phyloP scores from a whole-genome alignment of 2,797 vertebrate genomes.

The Lagorchestes hirsutus region DNA sequence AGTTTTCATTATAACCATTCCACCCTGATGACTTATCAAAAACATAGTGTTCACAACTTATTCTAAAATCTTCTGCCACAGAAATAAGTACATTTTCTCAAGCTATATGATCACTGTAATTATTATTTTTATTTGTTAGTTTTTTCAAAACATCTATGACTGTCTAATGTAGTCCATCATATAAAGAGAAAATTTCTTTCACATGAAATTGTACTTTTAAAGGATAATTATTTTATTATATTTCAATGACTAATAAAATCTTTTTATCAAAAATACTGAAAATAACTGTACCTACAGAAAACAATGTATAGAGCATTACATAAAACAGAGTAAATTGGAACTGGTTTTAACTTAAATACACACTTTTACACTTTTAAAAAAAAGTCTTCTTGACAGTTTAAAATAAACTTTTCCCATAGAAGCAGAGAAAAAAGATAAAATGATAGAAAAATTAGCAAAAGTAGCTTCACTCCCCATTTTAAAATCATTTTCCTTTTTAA shows the following conservation, averaged over 20 bases:
- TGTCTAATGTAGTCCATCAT: background rate
- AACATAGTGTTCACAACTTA: conserved; percentile 78
- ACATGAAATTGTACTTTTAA: conserved; percentile 58
- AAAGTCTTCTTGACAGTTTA: conserved; percentile 56
- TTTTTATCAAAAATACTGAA: background rate
- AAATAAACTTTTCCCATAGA: conserved; percentile 52
- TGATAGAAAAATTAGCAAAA: conserved; percentile 70
- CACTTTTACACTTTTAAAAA: conserved; percentile 76
- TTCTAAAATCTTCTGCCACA: conserved; percentile 40
- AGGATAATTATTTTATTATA: conserved; percentile 70
- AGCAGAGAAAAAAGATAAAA: conserved; percentile 67
- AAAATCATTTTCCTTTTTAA: conserved; percentile 60
- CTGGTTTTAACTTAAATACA: conserved; percentile 58
- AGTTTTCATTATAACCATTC: conserved; percentile 75
- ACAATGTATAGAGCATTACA: background rate
- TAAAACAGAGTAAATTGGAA: background rate
- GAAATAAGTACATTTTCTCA: conserved; percentile 50
- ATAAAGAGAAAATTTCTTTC: background rate
- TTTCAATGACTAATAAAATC: background rate
- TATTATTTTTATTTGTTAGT: conserved; percentile 36
- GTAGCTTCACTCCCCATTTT: background rate
- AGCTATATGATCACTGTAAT: conserved; percentile 30
- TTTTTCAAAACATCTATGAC: conserved; percentile 29
- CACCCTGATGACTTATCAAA: conserved; percentile 61
- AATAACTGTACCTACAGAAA: background rate